phyloP scores from a whole-genome alignment of 2,888 invertebrate genomes.

The Lutraria lutraria region DNA sequence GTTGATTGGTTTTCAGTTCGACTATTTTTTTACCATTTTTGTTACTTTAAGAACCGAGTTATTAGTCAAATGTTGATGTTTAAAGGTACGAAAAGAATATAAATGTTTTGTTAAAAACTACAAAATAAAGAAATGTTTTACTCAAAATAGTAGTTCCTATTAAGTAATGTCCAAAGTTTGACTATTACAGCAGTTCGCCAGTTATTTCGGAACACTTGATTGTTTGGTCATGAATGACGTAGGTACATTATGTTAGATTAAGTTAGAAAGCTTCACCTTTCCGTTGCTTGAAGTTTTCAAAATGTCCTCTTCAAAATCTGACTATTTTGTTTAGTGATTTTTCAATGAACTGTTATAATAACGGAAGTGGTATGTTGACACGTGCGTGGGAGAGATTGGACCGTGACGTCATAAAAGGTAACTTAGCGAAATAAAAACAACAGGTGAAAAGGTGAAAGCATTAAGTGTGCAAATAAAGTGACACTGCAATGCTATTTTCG shows the following conservation, averaged over 20 bases:
- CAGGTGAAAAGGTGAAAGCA: background rate
- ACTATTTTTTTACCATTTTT: background rate
- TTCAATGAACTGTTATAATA: background rate
- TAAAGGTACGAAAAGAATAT: background rate
- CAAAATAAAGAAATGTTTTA: background rate
- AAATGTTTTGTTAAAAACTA: background rate
- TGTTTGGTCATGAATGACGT: slow-evolving; percentile 16
- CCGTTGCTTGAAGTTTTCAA: background rate
- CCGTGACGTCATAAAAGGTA: background rate
- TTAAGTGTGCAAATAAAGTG: too few species aligned
- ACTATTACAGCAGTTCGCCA: background rate
- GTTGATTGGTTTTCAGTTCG: background rate
- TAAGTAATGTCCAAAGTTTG: too few species aligned
- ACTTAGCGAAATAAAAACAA: background rate
- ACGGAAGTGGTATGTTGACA: background rate
- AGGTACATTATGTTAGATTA: background rate
- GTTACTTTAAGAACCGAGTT: background rate
- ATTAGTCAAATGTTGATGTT: background rate
- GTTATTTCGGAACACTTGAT: background rate
- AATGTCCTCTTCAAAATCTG: background rate
- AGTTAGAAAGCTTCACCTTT: background rate
- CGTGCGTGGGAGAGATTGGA: background rate
- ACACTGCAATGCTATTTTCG: too few species aligned
- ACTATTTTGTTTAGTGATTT: background rate
- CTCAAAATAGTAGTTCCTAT: background rate